These are phyloP conservation scores for Amblyopsis rosae DNA, from an alignment of 2,113 vertebrate species.

Conservation along the genomic window DNA sequence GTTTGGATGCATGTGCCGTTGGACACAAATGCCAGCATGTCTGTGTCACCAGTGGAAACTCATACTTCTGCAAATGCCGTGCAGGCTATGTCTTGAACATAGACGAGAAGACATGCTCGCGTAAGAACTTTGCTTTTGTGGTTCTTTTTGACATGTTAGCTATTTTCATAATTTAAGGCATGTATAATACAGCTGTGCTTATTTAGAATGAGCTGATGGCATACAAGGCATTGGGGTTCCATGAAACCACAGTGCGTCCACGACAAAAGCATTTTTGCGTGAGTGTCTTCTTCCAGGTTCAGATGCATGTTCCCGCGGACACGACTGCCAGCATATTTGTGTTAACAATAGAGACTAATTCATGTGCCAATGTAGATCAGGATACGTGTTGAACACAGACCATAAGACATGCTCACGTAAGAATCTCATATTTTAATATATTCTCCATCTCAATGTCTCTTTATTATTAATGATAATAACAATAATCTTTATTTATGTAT, in stretches of 20 bases:
- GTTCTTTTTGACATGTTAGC: not conserved
- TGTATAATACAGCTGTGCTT: no score
- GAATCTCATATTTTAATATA: conserved; percentile 1
- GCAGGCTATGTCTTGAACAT: conserved; percentile 78
- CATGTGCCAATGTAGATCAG: conserved; percentile 70
- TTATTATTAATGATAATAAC: no score
- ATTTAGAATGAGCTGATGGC: not conserved
- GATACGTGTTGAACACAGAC: conserved; percentile 75
- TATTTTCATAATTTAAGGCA: no score
- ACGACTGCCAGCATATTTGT: conserved; percentile 77
- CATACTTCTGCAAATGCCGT: conserved; percentile 76
- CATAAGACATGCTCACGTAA: conserved; percentile 71
- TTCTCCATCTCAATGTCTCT: no score
- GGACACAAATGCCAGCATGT: conserved; percentile 82
- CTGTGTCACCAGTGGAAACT: conserved; percentile 72
- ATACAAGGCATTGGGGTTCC: not conserved
- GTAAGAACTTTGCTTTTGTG: conserved; percentile 56
- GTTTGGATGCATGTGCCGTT: conserved; percentile 73
- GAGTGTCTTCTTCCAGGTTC: conserved; percentile 49
- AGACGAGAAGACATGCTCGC: conserved; percentile 82
- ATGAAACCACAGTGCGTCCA: no score
- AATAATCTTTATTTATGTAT: no score
- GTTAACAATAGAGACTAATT: conserved; percentile 55
- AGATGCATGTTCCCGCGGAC: conserved; percentile 64
- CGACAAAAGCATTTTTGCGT: conserved; percentile 2